Conservation (phyloP, 2,888 invertebrate species). For the Troilus luridus region DNA sequence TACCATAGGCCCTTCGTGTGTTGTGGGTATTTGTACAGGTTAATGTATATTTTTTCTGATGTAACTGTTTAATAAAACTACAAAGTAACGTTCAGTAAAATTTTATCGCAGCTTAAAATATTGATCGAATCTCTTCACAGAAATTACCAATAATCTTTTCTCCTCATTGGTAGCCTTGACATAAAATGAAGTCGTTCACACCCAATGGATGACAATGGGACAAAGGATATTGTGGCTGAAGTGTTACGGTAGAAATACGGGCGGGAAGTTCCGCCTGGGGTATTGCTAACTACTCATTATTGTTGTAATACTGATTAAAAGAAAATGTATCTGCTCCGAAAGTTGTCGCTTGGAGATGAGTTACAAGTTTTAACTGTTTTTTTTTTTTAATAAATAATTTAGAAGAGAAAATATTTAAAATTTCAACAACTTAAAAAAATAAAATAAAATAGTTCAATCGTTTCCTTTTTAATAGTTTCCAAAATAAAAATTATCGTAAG, state of each 20-base stretch:
- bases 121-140: background rate
- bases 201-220: background rate
- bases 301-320: background rate
- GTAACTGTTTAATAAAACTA: background rate
- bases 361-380: too few species aligned
- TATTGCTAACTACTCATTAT: background rate
- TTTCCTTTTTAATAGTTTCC: too few species aligned
- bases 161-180: background rate
- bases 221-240: constrained; percentile 22
- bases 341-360: too few species aligned
- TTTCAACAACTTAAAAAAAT: too few species aligned
- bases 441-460: too few species aligned
- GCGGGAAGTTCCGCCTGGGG: background rate
- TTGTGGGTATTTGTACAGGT: too few species aligned
- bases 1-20: too few species aligned
- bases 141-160: background rate
- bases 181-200: constrained; percentile 21
- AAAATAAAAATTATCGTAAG: too few species aligned
- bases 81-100: background rate
- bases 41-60: background rate
- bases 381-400: too few species aligned
- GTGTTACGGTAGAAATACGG: constrained; percentile 18
- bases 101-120: background rate
- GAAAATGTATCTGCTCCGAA: too few species aligned
- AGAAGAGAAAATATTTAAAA: too few species aligned